Evolutionary conservation across 30 jellyfish, hydroid and myxozoan species (phyloP).

Genomic region (Aurelia sp.): DNA sequence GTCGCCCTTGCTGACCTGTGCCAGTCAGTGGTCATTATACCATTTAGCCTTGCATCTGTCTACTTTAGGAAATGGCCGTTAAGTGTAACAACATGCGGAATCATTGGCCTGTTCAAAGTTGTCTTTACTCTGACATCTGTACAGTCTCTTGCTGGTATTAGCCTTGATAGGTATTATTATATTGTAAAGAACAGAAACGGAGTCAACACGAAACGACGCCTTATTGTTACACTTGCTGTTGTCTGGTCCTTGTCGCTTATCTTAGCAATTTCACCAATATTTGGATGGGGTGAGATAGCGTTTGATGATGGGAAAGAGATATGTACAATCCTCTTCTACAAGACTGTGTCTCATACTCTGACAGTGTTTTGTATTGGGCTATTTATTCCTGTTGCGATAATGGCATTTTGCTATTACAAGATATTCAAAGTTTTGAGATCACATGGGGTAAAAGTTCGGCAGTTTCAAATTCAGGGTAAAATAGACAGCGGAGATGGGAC

Average conservation of each 20-base stretch:
- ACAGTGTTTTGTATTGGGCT: slow-evolving; percentile 66
- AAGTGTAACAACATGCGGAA: slow-evolving; percentile 44
- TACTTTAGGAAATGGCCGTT: slow-evolving; percentile 64
- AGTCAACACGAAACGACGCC: slow-evolving; percentile 38
- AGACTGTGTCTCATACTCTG: slow-evolving; percentile 68
- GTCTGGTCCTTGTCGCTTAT: slow-evolving; percentile 62
- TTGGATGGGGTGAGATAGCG: slow-evolving; percentile 92
- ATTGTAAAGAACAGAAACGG: slow-evolving; percentile 64
- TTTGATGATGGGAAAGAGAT: slow-evolving; percentile 84
- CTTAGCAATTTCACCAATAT: slow-evolving; percentile 72
- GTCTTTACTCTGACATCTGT: slow-evolving; percentile 78
- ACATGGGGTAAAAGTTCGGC: slow-evolving; percentile 17
- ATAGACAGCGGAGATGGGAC: neutral
- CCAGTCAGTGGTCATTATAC: slow-evolving; percentile 78
- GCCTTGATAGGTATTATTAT: slow-evolving; percentile 80
- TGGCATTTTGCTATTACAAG: slow-evolving; percentile 72
- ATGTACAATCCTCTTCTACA: slow-evolving; percentile 79
- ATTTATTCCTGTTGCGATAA: slow-evolving; percentile 52
- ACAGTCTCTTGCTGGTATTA: slow-evolving; percentile 87
- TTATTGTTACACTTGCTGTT: slow-evolving; percentile 8
- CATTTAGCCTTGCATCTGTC: slow-evolving; percentile 60
- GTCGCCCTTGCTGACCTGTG: slow-evolving; percentile 83
- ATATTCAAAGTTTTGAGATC: slow-evolving; percentile 50
- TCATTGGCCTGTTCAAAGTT: slow-evolving; percentile 61
- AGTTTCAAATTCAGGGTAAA: neutral